Evolutionary conservation across 2,113 vertebrate species (phyloP), one percentile per base, ranked within the genome.

Genomic region (Bos indicus): DNA sequence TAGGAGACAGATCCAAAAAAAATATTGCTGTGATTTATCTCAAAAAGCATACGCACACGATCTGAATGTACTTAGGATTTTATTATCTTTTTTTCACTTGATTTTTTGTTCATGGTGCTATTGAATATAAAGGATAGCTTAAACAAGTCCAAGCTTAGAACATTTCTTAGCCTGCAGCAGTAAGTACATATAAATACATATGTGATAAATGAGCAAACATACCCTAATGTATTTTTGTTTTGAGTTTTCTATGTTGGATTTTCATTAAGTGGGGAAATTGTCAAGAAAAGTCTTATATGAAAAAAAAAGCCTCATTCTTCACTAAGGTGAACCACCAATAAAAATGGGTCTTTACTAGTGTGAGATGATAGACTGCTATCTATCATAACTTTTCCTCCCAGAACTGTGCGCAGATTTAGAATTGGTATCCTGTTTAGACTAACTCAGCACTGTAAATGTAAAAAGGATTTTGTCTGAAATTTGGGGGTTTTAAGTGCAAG

Each of bases 51-150:
- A 59, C 14, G 54, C 19, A 83, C 19, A 56, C 1, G 19, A 54
- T 71, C n/a, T 82, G 64, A 93, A 52, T 71, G 9, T 56, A 62
- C 5, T 80, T 57, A 54, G n/a, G 43, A 23, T 54, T 95, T 86
- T 94, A 26, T 40, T 19, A 89, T 36, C 62, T 80, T 87, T 56
- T 91, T 91, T 93, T 36, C n/a, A 95, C 43, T 85, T 36, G 26
- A 40, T 48, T 96, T 96, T 6, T 77, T 77, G 23, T 74, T 54
- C 21, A 10, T 2, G 0, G 33, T 85, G 59, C 21, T 90, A 56
- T 51, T 90, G 62, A 83, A 62, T 84, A 88, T 28, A 74, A 95
- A 36, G 43, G 74, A 92, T 30, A 86, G 52, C 71, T 97, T 94
- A 43, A 94, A 87, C 16, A 52, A 60, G 10, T n/a, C 36, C 60